phyloP scores from a whole-genome alignment of 2,888 invertebrate species.

The Camptogramma bilineatum region DNA sequence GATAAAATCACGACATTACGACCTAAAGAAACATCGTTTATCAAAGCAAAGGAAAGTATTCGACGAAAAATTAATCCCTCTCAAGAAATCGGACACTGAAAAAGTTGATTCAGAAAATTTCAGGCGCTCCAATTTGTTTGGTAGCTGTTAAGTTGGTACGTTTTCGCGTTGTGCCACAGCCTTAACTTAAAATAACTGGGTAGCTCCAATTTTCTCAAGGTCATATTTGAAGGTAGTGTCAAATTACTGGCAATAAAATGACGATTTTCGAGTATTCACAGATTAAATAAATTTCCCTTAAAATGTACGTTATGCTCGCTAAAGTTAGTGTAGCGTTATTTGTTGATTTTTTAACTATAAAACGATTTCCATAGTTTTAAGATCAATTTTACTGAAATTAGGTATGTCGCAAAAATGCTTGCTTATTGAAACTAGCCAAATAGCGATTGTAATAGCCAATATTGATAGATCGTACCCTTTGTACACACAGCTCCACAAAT shows the following conservation, averaged over 20 bases:
- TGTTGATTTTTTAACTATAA: no score
- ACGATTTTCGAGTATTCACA: no score
- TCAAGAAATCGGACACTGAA: conserved; percentile 59
- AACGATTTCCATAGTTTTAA: no score
- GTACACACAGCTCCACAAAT: no score
- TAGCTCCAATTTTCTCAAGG: neutral
- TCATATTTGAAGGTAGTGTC: neutral
- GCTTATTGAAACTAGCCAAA: no score
- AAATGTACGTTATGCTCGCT: no score
- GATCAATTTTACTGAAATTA: no score
- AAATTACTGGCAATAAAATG: neutral
- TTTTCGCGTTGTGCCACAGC: conserved; percentile 28
- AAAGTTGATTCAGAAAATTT: conserved; percentile 64
- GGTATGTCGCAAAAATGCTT: no score
- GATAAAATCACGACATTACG: conserved; percentile 33
- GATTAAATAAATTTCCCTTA: no score
- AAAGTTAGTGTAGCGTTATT: no score
- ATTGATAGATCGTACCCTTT: no score
- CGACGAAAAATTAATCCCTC: conserved; percentile 44
- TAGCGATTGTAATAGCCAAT: no score
- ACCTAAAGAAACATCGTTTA: conserved; percentile 32
- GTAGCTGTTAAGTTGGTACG: conserved; percentile 54
- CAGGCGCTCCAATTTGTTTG: conserved; percentile 63
- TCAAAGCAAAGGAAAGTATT: conserved; percentile 36
- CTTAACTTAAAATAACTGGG: neutral